These are phyloP conservation scores for Xestia ashworthii DNA, from an alignment of 2,888 invertebrate species.

Conservation along the genomic window DNA sequence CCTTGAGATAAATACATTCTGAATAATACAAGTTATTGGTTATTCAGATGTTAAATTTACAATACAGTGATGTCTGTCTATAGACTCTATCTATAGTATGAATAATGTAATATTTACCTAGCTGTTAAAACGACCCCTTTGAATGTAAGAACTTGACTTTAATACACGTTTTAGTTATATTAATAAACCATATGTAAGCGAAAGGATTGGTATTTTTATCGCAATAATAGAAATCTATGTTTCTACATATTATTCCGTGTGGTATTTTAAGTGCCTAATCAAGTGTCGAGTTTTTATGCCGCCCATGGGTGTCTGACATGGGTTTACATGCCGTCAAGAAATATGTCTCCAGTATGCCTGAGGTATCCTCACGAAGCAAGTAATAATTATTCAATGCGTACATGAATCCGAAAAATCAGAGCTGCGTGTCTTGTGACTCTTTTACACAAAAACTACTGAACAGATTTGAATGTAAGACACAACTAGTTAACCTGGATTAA, in stretches of 20 bases:
- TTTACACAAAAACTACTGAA: background rate
- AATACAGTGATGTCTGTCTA: background rate
- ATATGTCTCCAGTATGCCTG: too few relatives aligned
- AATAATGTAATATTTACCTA: constrained; percentile 7
- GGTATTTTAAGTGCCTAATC: too few relatives aligned
- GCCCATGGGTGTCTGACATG: background rate
- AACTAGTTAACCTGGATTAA: background rate
- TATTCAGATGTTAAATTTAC: constrained; percentile 33
- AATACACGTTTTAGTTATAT: background rate
- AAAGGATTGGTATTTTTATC: background rate
- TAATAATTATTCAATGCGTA: too few relatives aligned
- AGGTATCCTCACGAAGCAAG: too few relatives aligned
- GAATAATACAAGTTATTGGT: constrained; percentile 16
- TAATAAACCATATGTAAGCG: background rate
- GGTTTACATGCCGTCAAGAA: background rate
- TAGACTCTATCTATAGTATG: background rate
- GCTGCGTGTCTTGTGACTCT: background rate
- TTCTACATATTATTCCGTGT: background rate
- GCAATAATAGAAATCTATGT: background rate
- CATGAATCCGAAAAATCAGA: too few relatives aligned
- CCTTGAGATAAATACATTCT: constrained; percentile 19
- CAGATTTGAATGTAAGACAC: background rate
- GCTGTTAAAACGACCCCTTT: background rate
- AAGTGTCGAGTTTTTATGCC: background rate
- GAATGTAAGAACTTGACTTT: background rate